Percentiles rank a stretch among this genome's conserved stretches.
phyloP scores from a whole-genome alignment of 1,140 invertebrate genomes.

The Ctenoplectra terminalis region DNA sequence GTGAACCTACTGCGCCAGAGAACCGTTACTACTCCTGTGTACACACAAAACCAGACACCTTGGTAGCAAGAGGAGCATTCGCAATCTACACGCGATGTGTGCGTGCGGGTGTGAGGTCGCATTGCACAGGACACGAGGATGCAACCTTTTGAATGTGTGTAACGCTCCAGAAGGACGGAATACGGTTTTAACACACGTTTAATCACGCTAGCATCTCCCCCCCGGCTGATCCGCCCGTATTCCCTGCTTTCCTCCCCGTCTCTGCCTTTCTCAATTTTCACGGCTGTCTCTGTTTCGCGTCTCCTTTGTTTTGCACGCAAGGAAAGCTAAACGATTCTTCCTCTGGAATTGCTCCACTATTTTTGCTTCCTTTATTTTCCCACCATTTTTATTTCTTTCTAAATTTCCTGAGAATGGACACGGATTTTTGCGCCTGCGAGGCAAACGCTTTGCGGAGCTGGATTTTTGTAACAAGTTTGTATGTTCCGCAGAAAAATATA shows the following conservation, averaged over 20 bases:
- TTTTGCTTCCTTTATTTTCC: constrained; percentile 6
- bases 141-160: constrained; percentile 8
- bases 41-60: constrained; percentile 16
- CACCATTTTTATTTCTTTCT: constrained; percentile 6
- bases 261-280: constrained; percentile 30
- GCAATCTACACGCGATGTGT: constrained; percentile 9
- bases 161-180: constrained; percentile 28
- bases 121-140: constrained; percentile 22
- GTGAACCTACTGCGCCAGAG: neutral
- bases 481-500: neutral
- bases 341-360: neutral
- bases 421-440: too few relatives aligned
- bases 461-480: constrained; percentile 1
- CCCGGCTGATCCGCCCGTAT: constrained; percentile 23
- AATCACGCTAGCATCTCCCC: constrained; percentile 48
- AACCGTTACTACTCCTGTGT: constrained; percentile 6
- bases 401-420: neutral
- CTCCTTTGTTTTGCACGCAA: constrained; percentile 1
- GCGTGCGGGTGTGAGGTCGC: constrained; percentile 19
- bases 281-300: neutral
- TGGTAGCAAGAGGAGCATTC: constrained; percentile 2
- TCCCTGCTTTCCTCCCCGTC: neutral
- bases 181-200: constrained; percentile 58
- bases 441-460: constrained; percentile 22
- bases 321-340: neutral